A percentile compares a stretch with the other conserved stretches of the same genome.
These are phyloP conservation scores for Danaus chrysippus DNA, from an alignment of 2,888 invertebrate species.

Conservation along the genomic window DNA sequence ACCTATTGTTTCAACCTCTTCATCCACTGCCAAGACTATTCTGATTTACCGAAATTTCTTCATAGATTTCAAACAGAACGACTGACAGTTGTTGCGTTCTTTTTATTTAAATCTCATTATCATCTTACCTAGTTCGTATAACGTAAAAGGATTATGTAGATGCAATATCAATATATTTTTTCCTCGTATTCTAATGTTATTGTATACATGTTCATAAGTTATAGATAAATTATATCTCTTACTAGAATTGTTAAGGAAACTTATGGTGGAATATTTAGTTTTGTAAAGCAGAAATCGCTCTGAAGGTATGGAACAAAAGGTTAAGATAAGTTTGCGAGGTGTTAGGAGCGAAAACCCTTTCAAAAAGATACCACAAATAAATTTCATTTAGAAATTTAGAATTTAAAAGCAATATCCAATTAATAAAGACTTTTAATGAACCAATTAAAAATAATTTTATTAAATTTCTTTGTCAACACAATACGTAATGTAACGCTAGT, in stretches of 20 bases:
- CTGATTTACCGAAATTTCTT: slow-evolving; percentile 18
- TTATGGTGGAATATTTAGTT: too few relatives aligned
- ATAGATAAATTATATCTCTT: too few relatives aligned
- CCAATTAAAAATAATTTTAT: slow-evolving; percentile 16
- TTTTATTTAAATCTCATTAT: slow-evolving; percentile 20
- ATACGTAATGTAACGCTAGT: slow-evolving; percentile 19
- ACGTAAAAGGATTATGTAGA: slow-evolving; percentile 15
- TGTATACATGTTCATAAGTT: not conserved
- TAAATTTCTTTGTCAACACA: slow-evolving; percentile 26
- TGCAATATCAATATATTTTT: slow-evolving; percentile 8
- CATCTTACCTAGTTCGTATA: slow-evolving; percentile 11
- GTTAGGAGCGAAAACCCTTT: slow-evolving; percentile 34
- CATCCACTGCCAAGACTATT: slow-evolving; percentile 33
- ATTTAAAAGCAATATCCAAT: slow-evolving; percentile 32
- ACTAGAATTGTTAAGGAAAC: too few relatives aligned
- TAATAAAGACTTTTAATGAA: slow-evolving; percentile 33
- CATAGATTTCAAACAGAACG: slow-evolving; percentile 19
- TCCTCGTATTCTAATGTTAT: not conserved
- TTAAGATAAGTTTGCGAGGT: slow-evolving; percentile 35
- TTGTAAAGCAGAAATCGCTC: too few relatives aligned
- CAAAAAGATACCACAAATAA: slow-evolving; percentile 28
- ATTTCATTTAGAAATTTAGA: slow-evolving; percentile 26
- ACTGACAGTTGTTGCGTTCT: slow-evolving; percentile 19
- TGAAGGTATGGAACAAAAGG: slow-evolving; percentile 19
- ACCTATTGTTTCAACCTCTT: slow-evolving; percentile 61